These are phyloP conservation scores for Pelodiscus sinensis DNA, from an alignment of 2,113 vertebrate genomes.

Conservation along the genomic window DNA sequence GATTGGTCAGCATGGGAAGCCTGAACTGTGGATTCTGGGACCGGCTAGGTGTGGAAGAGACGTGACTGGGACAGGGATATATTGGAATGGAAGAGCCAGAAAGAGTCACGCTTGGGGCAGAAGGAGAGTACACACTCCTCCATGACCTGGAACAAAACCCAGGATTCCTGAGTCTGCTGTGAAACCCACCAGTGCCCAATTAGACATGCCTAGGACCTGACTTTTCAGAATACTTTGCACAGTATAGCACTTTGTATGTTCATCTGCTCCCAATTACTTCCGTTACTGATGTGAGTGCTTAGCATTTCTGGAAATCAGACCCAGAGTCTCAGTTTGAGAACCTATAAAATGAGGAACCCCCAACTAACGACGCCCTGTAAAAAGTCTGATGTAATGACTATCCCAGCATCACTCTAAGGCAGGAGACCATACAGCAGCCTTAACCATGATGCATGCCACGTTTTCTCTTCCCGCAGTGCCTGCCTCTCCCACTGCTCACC, in stretches of 20 bases:
- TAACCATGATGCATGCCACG: not conserved
- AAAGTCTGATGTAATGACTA: not conserved
- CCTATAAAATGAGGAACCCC: slow-evolving; percentile 12
- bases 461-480: rapidly evolving
- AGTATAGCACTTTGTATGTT: not conserved
- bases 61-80: not conserved
- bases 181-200: not conserved
- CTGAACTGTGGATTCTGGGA: rapidly evolving
- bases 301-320: not conserved
- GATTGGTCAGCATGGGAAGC: not conserved
- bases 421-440: not conserved
- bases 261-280: slow-evolving; percentile 27
- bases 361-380: not conserved
- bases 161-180: not conserved
- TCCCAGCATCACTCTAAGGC: not conserved
- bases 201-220: rapidly evolving
- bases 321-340: not conserved
- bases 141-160: not conserved
- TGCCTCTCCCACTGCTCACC: not conserved
- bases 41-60: not conserved
- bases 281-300: slow-evolving; percentile 50
- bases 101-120: not conserved
- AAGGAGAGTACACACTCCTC: not conserved
- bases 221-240: slow-evolving; percentile 32
- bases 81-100: not conserved